Percentiles rank a stretch among this genome's conserved stretches.
Evolutionary conservation across 2,113 vertebrate species (phyloP).

Genomic region (Pogona vitticeps): DNA sequence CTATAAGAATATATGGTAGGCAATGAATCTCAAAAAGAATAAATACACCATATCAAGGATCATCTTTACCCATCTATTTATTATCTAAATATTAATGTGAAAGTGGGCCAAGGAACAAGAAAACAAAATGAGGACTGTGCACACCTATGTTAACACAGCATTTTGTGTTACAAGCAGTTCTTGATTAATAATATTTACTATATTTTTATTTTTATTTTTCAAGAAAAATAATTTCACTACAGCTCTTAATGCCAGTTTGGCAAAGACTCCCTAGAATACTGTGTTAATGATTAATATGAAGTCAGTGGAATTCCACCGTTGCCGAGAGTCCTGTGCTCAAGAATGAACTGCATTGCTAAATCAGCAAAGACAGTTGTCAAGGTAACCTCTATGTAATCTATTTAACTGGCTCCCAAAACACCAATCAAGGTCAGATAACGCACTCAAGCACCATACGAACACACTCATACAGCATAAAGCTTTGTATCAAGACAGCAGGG

Average conservation of each 20-base stretch:
- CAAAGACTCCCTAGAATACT: slow-evolving; percentile 80
- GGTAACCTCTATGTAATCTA: slow-evolving; percentile 93
- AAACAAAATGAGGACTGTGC: slow-evolving; percentile 57
- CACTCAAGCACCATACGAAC: slow-evolving; percentile 83
- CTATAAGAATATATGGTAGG: slow-evolving; percentile 45
- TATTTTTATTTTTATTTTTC: not conserved
- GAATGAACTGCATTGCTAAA: slow-evolving; percentile 90
- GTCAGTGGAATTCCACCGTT: slow-evolving; percentile 85
- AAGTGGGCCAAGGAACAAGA: slow-evolving; percentile 53
- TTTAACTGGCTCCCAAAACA: slow-evolving; percentile 90
- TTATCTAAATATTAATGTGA: slow-evolving; percentile 62
- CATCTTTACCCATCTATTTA: slow-evolving; percentile 71
- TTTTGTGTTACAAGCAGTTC: slow-evolving; percentile 69
- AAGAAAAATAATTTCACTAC: slow-evolving; percentile 70
- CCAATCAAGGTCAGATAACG: slow-evolving; percentile 90
- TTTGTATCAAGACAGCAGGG: slow-evolving; percentile 87
- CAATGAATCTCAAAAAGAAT: slow-evolving; percentile 64
- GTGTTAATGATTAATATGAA: slow-evolving; percentile 91
- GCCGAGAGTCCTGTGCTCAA: slow-evolving; percentile 84
- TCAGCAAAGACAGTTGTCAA: slow-evolving; percentile 95
- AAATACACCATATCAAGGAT: slow-evolving; percentile 61
- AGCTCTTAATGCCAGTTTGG: slow-evolving; percentile 77
- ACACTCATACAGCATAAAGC: slow-evolving; percentile 82
- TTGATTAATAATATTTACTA: slow-evolving; percentile 64
- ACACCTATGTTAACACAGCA: slow-evolving; percentile 60